Conservation (phyloP, 1,140 invertebrate genomes). For the Scaptomyza graminum region DNA sequence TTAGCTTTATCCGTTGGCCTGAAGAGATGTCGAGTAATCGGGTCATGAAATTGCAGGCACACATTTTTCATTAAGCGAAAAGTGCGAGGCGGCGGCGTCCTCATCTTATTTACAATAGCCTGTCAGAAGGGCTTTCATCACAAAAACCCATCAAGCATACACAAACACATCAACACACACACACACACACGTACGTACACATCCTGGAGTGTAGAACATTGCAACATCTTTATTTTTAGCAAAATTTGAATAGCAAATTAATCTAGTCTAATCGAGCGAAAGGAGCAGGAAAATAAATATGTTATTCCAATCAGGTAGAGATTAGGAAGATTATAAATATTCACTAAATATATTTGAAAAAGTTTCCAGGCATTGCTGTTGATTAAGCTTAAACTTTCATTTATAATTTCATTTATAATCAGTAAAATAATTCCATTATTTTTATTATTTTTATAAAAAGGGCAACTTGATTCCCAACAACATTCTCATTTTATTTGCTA, state of each 20-base stretch:
- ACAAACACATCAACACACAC: not conserved
- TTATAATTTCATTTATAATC: no score
- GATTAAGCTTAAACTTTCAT: no score
- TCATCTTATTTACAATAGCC: slow-evolving; percentile 31
- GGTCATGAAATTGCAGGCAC: slow-evolving; percentile 64
- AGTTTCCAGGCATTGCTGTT: no score
- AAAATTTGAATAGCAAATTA: slow-evolving; percentile 1
- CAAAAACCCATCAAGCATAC: slow-evolving; percentile 3
- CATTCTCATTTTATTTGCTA: not conserved
- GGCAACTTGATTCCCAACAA: no score
- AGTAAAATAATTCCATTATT: no score
- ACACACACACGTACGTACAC: not conserved
- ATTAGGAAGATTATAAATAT: no score
- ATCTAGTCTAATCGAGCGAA: not conserved
- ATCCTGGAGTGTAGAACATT: not conserved
- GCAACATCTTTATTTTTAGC: not conserved
- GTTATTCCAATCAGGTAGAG: no score
- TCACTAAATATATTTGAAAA: no score
- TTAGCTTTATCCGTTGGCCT: slow-evolving; percentile 19
- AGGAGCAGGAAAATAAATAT: no score
- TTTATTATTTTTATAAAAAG: no score
- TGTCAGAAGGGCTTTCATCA: slow-evolving; percentile 33
- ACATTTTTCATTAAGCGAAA: slow-evolving; percentile 47
- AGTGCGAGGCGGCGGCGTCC: slow-evolving; percentile 28
- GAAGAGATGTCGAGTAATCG: slow-evolving; percentile 59